Base-by-base conservation (phyloP, 35 echinoderm and acorn worm species). In the Acanthaster planci region DNA sequence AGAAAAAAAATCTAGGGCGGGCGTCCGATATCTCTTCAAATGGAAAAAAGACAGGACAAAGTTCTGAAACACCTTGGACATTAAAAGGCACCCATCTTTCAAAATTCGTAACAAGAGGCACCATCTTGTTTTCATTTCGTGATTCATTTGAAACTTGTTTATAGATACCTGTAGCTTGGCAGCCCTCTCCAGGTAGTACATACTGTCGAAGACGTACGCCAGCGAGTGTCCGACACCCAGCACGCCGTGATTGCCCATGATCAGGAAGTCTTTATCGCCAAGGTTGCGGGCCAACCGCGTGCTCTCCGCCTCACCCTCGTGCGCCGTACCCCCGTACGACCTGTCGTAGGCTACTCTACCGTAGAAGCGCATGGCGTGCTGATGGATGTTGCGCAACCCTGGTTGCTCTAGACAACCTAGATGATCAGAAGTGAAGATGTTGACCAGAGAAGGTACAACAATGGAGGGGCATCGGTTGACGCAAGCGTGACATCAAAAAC, bases 231-330 rank as follows among this genome's bases (percentile, higher is more conserved):
- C 89, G 0, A 81, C 80, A 8, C 72, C 76, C 57, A 91, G 27
- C 8, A 95, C 85, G 21, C 93, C 93, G 89, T 95, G 93, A 52
- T 95, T 82, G 10, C 93, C 93, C 85, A 95, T 81, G 1, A 95
- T 53, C 52, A 91, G 67, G 35, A 95, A 79, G 26, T 87, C 82
- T 36, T 88, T 91, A 27, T 83, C 76, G 23, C 51, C 89, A 8
- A 95, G 67, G 19, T 76, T 54, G 37, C 80, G 68, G 6, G 85
- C 89, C 32, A 95, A 68, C 51, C 85, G 52, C 42, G 42, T 47
- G 42, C 42, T 47, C 42, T 47, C 42, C 42, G 42, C 42, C 26
- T 79, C 14, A 6, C 89, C 84, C 52, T 95, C 93, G 16, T 83
- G 58, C 17, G 89, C 84, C 9, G 88, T 36, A 16, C 85, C 89